Base-by-base conservation (phyloP, 2,797 vertebrate genomes). In the Arctocebus calabarensis region DNA sequence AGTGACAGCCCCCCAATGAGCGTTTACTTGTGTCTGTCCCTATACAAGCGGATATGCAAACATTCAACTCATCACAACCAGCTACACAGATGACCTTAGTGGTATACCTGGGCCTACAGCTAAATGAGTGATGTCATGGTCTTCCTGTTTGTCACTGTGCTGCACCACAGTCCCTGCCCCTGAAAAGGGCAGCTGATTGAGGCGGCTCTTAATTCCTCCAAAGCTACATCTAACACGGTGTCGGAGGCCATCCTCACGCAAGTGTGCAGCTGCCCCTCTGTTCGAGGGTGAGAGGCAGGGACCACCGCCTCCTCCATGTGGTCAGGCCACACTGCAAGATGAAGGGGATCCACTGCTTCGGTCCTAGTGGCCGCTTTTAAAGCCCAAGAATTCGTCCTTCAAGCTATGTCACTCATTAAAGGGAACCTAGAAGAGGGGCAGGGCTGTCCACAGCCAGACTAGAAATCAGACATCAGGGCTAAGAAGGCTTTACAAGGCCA, bases 11-110 rank as follows among this genome's bases (percentile, higher is more conserved):
- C 34, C 34, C 34, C 34, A 71, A 20, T 22, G 20, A n/a, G 37
- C 5, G 3, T 10, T 9, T 59, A 8, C 3, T 22, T 0, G 19
- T 22, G 57, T 84, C 20, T 70, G 79, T n/a, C 83, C 82, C 88
- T 7, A 0, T 16, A 40, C 22, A 25, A 68, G 29, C 17, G 10
- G 59, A 13, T 62, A 79, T 78, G 57, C 66, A 61, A 66, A 74
- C 64, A 57, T 55, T 62, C 32, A 4, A 1, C 37, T 34, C 81
- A 40, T 45, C 57, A n/a, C 52, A 20, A 4, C 29, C 4, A 13
- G 0, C 0, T 40, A 9, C 17, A 66, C 57, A 66, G 37, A 84
- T 13, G 29, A 17, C 11, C 7, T 20, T 2, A 0, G 13, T 32
- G 34, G 66, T 20, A 77, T 37, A 13, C 40, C 1, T 0, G 40